Conservation (phyloP, 2,797 vertebrate species). For the Uromys caudimaculatus region DNA sequence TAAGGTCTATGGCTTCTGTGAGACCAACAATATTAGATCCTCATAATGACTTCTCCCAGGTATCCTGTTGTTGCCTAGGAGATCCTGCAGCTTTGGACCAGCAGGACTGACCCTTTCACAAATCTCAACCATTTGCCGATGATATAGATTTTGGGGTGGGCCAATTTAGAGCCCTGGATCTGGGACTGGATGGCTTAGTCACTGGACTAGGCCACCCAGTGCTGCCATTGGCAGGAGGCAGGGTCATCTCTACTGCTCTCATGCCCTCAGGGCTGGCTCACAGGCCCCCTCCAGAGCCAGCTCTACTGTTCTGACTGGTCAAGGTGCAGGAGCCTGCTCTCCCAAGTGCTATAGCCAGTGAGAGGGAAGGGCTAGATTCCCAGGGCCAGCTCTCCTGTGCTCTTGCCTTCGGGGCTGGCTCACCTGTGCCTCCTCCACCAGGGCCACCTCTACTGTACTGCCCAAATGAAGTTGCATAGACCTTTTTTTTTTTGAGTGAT, state of each 20-base stretch:
- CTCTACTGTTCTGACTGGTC: not conserved
- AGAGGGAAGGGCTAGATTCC: not conserved
- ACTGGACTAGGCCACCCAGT: not conserved
- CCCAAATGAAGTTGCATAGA: not conserved
- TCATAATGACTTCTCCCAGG: not conserved
- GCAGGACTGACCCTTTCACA: not conserved
- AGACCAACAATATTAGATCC: not conserved
- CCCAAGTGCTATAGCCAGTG: not conserved
- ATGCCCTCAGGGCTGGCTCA: not conserved
- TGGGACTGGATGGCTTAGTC: not conserved
- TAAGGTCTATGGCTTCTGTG: not conserved
- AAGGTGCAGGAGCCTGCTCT: not conserved
- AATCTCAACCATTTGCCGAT: not conserved
- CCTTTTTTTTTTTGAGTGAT: not conserved
- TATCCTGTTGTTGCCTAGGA: not conserved
- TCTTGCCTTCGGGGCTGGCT: not conserved
- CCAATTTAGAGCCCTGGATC: not conserved
- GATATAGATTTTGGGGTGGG: not conserved
- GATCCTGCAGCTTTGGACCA: not conserved
- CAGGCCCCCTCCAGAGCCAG: not conserved
- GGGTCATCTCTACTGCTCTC: not conserved
- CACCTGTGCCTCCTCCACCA: not conserved
- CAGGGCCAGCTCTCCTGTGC: not conserved
- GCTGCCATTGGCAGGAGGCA: not conserved
- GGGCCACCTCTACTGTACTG: not conserved